Base-by-base conservation (phyloP, 2,888 invertebrate genomes). In the Rhagonycha fulva region DNA sequence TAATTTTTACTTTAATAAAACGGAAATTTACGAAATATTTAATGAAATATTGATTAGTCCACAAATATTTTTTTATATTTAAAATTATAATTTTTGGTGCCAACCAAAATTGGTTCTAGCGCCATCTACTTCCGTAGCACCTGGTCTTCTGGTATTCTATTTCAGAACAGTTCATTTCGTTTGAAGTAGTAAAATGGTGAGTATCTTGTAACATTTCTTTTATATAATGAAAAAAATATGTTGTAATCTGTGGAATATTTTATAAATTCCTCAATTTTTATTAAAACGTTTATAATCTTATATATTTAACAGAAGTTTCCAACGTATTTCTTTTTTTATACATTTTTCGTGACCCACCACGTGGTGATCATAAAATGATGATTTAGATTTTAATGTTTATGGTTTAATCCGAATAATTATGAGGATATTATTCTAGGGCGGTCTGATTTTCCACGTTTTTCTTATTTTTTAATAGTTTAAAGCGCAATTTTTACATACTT, bases 371-470 rank as follows among this genome's bases (percentile, higher is more conserved):
- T 47, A 47, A 47, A 2, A 47, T 93, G 93, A 93, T 93, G 93
- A 93, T 91, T 89, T 90, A 90, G 90, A 90, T 88, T 81, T 78
- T 85, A 85, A 86, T 87, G 89, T 90, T 92, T 90, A 92, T 92
- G 92, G 93, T 93, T 93, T 89, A 90, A 90, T 91, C 92, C 91
- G 92, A 92, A 88, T 83, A 88, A 87, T 87, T 83, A 86, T 91
- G 92, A 91, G 90, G 93, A 93, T 89, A 89, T 84, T 87, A 86
- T 87, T 90, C 93, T 93, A 93, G 93, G 93, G 93, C 93, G 93
- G 93, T 92, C 93, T 93, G 93, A 93, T 84, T 30, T 23, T 23
- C n/a, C 66, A 69, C 28, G 63, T 23, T 62, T 26, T 14, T 4
- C 9, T 7, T 68, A 9, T 14, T 10, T 60, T 71, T 66, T 63